A percentile compares a stretch with the other conserved stretches of the same genome.
Evolutionary conservation across 23 tunicate genomes (phyloP).

Genomic region (Oikopleura dioica): DNA sequence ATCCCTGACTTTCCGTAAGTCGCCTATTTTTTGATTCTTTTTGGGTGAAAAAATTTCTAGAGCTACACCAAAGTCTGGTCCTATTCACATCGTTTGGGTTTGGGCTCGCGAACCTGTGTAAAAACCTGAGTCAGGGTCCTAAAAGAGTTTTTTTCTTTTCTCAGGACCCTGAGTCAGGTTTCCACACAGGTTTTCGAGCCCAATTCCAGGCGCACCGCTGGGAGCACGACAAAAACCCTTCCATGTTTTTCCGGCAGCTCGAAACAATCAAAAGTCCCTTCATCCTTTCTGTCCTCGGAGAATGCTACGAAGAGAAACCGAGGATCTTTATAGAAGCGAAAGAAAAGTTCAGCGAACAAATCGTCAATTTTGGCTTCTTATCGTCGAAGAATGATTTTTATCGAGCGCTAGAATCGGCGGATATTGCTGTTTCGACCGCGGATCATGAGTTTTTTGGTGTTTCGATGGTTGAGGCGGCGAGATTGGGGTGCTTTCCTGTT

Average conservation of each 20-base stretch:
- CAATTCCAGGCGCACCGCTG: conserved; percentile 88
- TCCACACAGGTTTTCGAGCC: no score
- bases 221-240: conserved; percentile 86
- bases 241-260: conserved; percentile 34
- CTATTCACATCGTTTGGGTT: conserved; percentile 52
- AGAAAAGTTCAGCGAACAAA: conserved; percentile 20
- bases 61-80: background rate
- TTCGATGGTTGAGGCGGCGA: conserved; percentile 46
- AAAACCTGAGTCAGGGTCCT: no score
- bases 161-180: no score
- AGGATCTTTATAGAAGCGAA: conserved; percentile 28
- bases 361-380: conserved; percentile 42
- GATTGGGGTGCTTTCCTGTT: conserved; percentile 41
- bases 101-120: no score
- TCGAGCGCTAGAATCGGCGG: conserved; percentile 14
- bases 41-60: background rate
- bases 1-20: no score
- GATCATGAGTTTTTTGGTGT: conserved; percentile 84
- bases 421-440: conserved; percentile 75
- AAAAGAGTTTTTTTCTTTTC: no score
- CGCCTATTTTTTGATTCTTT: no score
- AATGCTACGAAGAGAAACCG: conserved; percentile 34
- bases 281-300: conserved; percentile 43
- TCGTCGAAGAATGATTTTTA: conserved; percentile 21
- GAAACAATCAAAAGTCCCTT: conserved; percentile 29